phyloP scores from a whole-genome alignment of 2,888 invertebrate genomes.

The Elmis aenea region DNA sequence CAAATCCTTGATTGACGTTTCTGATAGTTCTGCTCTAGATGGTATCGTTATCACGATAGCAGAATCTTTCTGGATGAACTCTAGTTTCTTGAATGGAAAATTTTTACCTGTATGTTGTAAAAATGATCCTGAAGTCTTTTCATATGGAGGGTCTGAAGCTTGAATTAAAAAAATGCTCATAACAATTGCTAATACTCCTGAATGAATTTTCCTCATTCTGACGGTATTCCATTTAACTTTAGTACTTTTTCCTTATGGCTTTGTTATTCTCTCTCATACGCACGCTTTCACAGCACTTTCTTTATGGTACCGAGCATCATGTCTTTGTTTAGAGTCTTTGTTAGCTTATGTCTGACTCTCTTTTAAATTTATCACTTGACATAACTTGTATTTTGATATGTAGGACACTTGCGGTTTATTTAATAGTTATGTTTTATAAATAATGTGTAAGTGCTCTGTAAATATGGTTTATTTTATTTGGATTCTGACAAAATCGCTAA shows the following conservation, averaged over 20 bases:
- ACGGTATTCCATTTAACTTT: slow-evolving; percentile 31
- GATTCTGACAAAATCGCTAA: too few relatives aligned
- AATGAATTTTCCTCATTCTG: slow-evolving; percentile 46
- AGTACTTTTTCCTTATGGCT: slow-evolving; percentile 2
- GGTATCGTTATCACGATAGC: background rate
- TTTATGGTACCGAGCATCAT: slow-evolving; percentile 5
- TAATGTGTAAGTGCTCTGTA: too few relatives aligned
- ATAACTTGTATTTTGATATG: slow-evolving; percentile 4
- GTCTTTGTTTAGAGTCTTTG: slow-evolving; percentile 8
- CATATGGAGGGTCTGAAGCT: slow-evolving; percentile 43
- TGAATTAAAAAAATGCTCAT: slow-evolving; percentile 45
- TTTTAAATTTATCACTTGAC: slow-evolving; percentile 11
- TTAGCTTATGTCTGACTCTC: slow-evolving; percentile 5
- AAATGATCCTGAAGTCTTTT: slow-evolving; percentile 28
- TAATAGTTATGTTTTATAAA: background rate
- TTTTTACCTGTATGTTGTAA: slow-evolving; percentile 18
- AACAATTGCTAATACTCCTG: slow-evolving; percentile 42
- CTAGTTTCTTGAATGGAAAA: slow-evolving; percentile 5
- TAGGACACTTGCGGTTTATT: slow-evolving; percentile 12
- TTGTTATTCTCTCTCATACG: slow-evolving; percentile 4
- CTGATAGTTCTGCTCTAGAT: background rate
- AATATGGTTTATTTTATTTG: too few relatives aligned
- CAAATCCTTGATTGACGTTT: slow-evolving; percentile 11
- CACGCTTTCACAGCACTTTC: slow-evolving; percentile 16
- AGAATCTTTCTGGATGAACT: background rate